Conservation (phyloP, 1,140 invertebrate species). For the Elysia chlorotica region DNA sequence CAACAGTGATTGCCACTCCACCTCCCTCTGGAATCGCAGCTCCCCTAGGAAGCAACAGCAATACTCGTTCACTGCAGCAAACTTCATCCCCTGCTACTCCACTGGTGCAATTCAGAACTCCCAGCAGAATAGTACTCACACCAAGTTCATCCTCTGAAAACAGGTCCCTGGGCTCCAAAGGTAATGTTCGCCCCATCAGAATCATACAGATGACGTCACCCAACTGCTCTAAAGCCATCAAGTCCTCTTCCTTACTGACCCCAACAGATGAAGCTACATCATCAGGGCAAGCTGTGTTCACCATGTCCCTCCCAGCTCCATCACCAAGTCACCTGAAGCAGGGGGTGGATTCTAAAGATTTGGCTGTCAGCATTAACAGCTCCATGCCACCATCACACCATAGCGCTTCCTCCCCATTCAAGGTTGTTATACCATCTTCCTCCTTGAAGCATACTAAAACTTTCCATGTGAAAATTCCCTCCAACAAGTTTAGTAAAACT, state of each 20-base stretch:
- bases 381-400: background rate
- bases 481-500: background rate
- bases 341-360: conserved; percentile 9
- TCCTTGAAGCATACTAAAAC: background rate
- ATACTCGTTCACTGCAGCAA: too few species aligned
- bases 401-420: conserved; percentile 14
- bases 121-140: too few species aligned
- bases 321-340: conserved; percentile 3
- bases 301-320: too few species aligned
- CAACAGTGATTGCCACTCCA: too few species aligned
- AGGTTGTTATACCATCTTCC: conserved; percentile 4
- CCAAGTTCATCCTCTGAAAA: too few species aligned
- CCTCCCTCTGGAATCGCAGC: too few species aligned
- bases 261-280: background rate
- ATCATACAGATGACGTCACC: background rate
- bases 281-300: background rate
- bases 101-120: too few species aligned
- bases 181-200: too few species aligned
- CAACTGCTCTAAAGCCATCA: background rate
- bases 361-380: background rate
- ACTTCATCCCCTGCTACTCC: too few species aligned
- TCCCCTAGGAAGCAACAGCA: too few species aligned
- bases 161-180: too few species aligned
- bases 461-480: conserved; percentile 1
- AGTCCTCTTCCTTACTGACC: background rate